phyloP scores from a whole-genome alignment of 2,113 vertebrate genomes.

The Calyptommatus sinebrachiatus region DNA sequence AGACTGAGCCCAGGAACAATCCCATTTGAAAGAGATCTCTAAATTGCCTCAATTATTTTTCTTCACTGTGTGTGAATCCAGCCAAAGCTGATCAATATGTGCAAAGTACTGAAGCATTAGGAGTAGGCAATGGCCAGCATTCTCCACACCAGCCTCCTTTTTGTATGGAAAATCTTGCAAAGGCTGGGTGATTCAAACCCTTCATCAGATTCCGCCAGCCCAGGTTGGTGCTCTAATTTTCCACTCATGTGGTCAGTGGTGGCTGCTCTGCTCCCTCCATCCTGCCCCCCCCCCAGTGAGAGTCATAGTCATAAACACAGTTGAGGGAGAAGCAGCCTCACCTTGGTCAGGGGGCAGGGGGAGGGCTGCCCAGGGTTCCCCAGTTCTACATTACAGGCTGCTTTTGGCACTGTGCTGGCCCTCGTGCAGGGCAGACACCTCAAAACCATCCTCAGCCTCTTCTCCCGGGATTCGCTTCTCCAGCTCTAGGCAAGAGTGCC shows the following conservation, averaged over 20 bases:
- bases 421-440: slow-evolving; percentile 35
- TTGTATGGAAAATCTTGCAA: not conserved
- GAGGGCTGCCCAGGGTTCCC: slow-evolving; percentile 31
- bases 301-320: slow-evolving; percentile 26
- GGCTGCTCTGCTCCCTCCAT: slow-evolving; percentile 22
- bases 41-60: no score
- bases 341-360: slow-evolving; percentile 38
- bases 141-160: not conserved
- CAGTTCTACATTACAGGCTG: slow-evolving; percentile 39
- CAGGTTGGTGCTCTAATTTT: not conserved
- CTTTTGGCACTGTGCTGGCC: slow-evolving; percentile 32
- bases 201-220: not conserved
- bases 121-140: not conserved
- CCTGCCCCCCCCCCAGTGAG: slow-evolving; percentile 4
- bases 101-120: not conserved
- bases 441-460: slow-evolving; percentile 41
- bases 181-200: not conserved
- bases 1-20: no score
- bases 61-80: no score
- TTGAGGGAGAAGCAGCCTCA: slow-evolving; percentile 33
- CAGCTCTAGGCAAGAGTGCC: slow-evolving; percentile 42
- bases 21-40: no score
- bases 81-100: not conserved
- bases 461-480: slow-evolving; percentile 37
- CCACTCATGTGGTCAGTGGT: not conserved